Evolutionary conservation across 2,888 invertebrate species (phyloP).

Genomic region (Gasteruption jaculator): DNA sequence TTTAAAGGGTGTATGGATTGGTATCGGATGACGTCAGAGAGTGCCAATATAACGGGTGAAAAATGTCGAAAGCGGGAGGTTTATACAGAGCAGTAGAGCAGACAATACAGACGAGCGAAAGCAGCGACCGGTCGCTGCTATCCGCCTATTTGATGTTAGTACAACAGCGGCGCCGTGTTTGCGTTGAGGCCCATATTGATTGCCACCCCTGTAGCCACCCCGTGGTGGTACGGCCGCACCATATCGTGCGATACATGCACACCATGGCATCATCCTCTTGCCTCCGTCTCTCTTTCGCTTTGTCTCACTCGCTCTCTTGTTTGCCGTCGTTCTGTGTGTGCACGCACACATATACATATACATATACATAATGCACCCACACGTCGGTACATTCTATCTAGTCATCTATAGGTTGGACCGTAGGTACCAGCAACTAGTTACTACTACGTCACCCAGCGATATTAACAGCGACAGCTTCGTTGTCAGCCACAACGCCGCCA

Average conservation of each 20-base stretch:
- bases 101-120: conserved; percentile 42
- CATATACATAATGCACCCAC: background rate
- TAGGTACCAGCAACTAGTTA: conserved; percentile 39
- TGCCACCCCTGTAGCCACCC: conserved; percentile 49
- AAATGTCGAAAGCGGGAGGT: conserved; percentile 29
- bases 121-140: conserved; percentile 47
- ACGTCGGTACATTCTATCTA: conserved; percentile 9
- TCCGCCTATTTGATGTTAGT: conserved; percentile 53
- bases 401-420: conserved; percentile 25
- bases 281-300: background rate
- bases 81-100: conserved; percentile 41
- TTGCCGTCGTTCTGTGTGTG: conserved; percentile 7
- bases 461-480: conserved; percentile 47
- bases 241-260: conserved; percentile 35
- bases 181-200: conserved; percentile 53
- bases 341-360: too few species aligned
- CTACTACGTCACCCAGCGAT: conserved; percentile 43
- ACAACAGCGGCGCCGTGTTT: conserved; percentile 51
- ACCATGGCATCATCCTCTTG: background rate
- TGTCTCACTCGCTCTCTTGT: conserved; percentile 1
- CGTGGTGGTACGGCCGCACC: conserved; percentile 36
- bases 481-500: conserved; percentile 44
- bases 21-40: too few species aligned
- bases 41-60: too few species aligned
- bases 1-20: too few species aligned